A percentile compares a stretch with the other conserved stretches of the same genome.
Evolutionary conservation across 1,140 invertebrate genomes (phyloP).

Genomic region (Ectropis grisescens): DNA sequence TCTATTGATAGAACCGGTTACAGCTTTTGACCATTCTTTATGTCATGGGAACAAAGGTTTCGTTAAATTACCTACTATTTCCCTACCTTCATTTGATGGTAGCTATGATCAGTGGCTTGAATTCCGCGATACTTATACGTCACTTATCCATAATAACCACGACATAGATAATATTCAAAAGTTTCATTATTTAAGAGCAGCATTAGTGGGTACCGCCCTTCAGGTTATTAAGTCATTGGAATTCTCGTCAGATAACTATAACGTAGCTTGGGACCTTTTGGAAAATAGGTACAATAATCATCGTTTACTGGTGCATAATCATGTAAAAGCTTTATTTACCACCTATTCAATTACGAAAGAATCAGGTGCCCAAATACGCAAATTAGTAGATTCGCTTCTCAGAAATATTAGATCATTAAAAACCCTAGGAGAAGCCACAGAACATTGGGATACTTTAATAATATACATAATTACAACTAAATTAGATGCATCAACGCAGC

Average conservation of each 20-base stretch:
- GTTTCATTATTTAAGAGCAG: conserved; percentile 6
- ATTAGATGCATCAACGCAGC: conserved; percentile 4
- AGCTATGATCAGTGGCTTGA: conserved; percentile 5
- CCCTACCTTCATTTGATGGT: conserved; percentile 2
- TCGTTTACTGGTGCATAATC: conserved; percentile 19
- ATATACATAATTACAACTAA: conserved; percentile 5
- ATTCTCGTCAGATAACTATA: conserved; percentile 24
- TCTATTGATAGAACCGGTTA: too few relatives aligned
- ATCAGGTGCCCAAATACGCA: conserved; percentile 1
- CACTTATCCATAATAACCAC: conserved; percentile 3
- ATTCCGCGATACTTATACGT: conserved; percentile 5
- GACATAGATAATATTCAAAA: conserved; percentile 5
- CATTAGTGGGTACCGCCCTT: conserved; percentile 3
- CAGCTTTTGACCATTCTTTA: too few relatives aligned
- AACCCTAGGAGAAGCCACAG: conserved; percentile 2
- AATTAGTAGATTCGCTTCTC: conserved; percentile 5
- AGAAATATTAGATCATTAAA: conserved; percentile 5
- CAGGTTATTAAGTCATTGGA: conserved; percentile 19
- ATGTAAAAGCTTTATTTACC: conserved; percentile 21
- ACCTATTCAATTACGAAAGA: conserved; percentile 12
- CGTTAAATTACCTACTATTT: conserved; percentile 1
- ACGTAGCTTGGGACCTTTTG: conserved; percentile 23
- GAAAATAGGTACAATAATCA: conserved; percentile 25
- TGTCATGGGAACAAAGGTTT: too few relatives aligned
- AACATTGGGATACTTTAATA: conserved; percentile 5